Conservation (phyloP, 2,888 invertebrate species). For the Cheilosia grossa region DNA sequence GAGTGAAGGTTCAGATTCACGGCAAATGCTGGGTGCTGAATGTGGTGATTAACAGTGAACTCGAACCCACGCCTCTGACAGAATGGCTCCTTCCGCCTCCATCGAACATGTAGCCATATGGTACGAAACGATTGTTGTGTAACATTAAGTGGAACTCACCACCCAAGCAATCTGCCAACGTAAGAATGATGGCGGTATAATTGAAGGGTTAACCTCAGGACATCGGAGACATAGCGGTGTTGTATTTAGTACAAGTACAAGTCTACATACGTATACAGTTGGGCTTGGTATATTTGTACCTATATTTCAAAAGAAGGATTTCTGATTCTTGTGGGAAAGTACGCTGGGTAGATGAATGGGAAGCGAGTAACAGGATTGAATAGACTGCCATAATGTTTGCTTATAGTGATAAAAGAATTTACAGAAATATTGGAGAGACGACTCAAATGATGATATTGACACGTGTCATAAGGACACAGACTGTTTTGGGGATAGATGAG, state of each 20-base stretch:
- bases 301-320: conserved; percentile 1
- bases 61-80: conserved; percentile 8
- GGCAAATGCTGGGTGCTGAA: conserved; percentile 32
- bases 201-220: conserved; percentile 69
- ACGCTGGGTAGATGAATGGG: neutral
- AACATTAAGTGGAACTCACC: conserved; percentile 51
- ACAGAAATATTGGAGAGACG: neutral
- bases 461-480: too few species aligned
- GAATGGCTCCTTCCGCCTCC: neutral
- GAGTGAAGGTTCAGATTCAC: conserved; percentile 9
- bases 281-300: too few species aligned
- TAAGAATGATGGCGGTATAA: conserved; percentile 61
- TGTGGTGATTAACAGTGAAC: conserved; percentile 62
- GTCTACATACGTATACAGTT: too few species aligned
- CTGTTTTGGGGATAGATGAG: too few species aligned
- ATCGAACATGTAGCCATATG: conserved; percentile 33
- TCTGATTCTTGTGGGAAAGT: conserved; percentile 34
- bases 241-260: neutral
- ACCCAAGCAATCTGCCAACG: conserved; percentile 55
- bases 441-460: neutral
- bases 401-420: conserved; percentile 27
- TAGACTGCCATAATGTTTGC: neutral
- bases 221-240: conserved; percentile 21
- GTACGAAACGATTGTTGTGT: conserved; percentile 41
- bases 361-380: neutral